These are phyloP conservation scores for Trissoscelio sp. DNA, from an alignment of 2,888 invertebrate species.

Conservation along the genomic window DNA sequence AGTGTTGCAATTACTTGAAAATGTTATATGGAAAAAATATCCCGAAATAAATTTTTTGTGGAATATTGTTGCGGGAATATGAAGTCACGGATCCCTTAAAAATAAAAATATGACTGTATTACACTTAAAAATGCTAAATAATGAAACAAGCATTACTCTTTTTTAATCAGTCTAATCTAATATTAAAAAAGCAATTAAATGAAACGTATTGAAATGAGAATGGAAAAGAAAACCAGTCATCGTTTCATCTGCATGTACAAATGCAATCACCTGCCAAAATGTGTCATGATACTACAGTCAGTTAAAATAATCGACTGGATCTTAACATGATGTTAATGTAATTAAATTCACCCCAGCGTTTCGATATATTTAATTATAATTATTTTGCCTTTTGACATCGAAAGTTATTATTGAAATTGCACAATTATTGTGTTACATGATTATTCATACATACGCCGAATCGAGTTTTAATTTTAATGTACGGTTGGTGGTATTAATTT, in stretches of 20 bases:
- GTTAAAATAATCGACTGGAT: slow-evolving; percentile 33
- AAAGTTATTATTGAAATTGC: slow-evolving; percentile 25
- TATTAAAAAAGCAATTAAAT: too few relatives aligned
- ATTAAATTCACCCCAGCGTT: slow-evolving; percentile 35
- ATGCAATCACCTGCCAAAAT: slow-evolving; percentile 39
- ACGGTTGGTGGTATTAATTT: slow-evolving; percentile 11
- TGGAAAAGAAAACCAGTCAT: slow-evolving; percentile 16
- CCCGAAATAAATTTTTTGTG: too few relatives aligned
- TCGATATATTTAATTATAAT: slow-evolving; percentile 18
- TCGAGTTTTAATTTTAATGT: slow-evolving; percentile 16
- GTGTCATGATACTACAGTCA: slow-evolving; percentile 11
- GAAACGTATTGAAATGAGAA: too few relatives aligned
- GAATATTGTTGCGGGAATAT: too few relatives aligned
- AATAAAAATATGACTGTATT: too few relatives aligned
- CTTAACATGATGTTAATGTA: slow-evolving; percentile 27
- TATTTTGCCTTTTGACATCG: slow-evolving; percentile 5
- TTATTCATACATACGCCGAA: slow-evolving; percentile 17
- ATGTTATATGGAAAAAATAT: too few relatives aligned
- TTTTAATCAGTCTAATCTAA: too few relatives aligned
- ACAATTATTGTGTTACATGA: slow-evolving; percentile 20
- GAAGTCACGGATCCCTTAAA: too few relatives aligned
- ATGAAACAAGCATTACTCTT: too few relatives aligned
- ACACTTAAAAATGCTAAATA: too few relatives aligned
- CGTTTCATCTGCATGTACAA: slow-evolving; percentile 7
- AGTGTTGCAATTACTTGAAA: too few relatives aligned